Base-by-base conservation (phyloP, 2,113 vertebrate species). In the Anser cygnoides region DNA sequence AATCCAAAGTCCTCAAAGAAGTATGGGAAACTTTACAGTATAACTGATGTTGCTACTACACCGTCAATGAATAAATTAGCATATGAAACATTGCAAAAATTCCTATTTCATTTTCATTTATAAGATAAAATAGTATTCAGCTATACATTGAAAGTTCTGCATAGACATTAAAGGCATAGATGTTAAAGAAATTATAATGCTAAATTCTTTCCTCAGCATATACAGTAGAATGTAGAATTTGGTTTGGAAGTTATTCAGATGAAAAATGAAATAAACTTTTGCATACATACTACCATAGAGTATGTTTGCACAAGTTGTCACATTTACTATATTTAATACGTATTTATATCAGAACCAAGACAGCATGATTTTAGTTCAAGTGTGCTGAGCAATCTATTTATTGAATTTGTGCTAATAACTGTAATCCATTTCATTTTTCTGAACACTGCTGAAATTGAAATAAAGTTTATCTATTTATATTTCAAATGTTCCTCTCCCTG, bases 11-110 rank as follows among this genome's bases (percentile, higher is more conserved):
- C 73, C 65, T 93, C 33, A 80, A 44, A 93, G 85, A 95, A 71
- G 63, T 67, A 83, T 73, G 14, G 31, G 55, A 87, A 96, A 95
- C 77, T 90, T 92, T 59, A 87, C 18, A 67, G 78, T 82, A 23
- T 78, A 90, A 80, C 75, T 82, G 68, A 29, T 4, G 85, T 41
- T 89, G 41, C 82, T 84, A 73, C 61, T 85, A 83, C 18, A 49
- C 70, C 63, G 43, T 94, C 91, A 92, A 85, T 87, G 76, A 91
- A 93, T 80, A 79, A 87, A 93, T 92, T 95, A 95, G 46, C 94
- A 96, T 93, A 93, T 93, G 89, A 91, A 94, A 84, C 50, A 57
- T 87, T 90, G 43, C 94, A 87, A 96, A 86, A 87, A 26, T 44
- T 91, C 75, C 65, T 46, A 54, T 29, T 55, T 94, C 79, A 80